A percentile compares a stretch with the other conserved stretches of the same genome.
Conservation (phyloP, 1,140 invertebrate genomes). For the Carposina sasakii region DNA sequence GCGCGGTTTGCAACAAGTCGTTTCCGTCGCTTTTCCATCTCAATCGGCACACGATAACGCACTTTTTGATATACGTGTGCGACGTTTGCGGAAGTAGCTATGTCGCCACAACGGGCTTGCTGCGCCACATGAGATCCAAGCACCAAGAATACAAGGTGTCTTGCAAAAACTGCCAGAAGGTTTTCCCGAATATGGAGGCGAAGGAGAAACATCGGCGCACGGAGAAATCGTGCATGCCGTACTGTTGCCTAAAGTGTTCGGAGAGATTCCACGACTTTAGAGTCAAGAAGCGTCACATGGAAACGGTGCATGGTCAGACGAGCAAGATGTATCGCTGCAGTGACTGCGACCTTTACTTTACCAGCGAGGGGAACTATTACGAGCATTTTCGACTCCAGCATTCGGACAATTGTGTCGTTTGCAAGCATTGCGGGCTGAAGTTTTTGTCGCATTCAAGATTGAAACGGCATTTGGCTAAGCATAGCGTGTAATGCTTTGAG, state of each 20-base stretch:
- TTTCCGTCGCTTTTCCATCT: slow-evolving; percentile 50
- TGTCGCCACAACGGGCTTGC: slow-evolving; percentile 44
- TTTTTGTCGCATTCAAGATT: slow-evolving; percentile 45
- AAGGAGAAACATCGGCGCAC: slow-evolving; percentile 47
- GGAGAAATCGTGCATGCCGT: slow-evolving; percentile 54
- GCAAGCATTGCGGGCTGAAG: slow-evolving; percentile 56
- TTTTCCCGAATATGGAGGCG: slow-evolving; percentile 52
- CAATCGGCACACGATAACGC: slow-evolving; percentile 54
- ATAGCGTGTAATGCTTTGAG: slow-evolving; percentile 16
- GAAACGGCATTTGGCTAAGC: slow-evolving; percentile 48
- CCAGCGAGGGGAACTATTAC: slow-evolving; percentile 44
- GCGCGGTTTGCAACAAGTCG: slow-evolving; percentile 47
- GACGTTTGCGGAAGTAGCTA: slow-evolving; percentile 59
- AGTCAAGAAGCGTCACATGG: slow-evolving; percentile 45
- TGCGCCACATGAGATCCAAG: slow-evolving; percentile 46
- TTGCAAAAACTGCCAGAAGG: slow-evolving; percentile 45
- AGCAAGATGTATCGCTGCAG: slow-evolving; percentile 40
- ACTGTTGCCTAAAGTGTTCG: slow-evolving; percentile 49
- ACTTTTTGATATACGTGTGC: slow-evolving; percentile 55
- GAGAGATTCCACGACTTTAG: slow-evolving; percentile 55
- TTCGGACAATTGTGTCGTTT: slow-evolving; percentile 45
- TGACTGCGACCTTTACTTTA: slow-evolving; percentile 49
- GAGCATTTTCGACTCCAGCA: slow-evolving; percentile 53
- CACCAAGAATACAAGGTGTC: slow-evolving; percentile 50
- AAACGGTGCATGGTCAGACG: slow-evolving; percentile 38